Evolutionary conservation across 2,888 invertebrate species (phyloP).

Genomic region (Acanthosoma haemorrhoidale): DNA sequence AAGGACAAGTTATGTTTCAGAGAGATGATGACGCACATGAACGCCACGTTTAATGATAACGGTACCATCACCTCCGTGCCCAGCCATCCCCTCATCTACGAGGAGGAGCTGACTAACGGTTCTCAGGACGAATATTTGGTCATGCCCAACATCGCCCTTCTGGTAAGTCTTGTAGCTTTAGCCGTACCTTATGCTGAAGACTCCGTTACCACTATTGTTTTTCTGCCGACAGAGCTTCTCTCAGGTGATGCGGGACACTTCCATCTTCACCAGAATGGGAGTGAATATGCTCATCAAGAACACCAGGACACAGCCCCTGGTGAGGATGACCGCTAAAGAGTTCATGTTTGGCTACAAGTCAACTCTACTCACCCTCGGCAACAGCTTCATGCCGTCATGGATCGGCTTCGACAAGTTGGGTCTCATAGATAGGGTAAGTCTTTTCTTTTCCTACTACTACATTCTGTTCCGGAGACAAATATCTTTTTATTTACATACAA

Average conservation of each 20-base stretch:
- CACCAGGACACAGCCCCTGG: conserved; percentile 64
- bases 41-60: conserved; percentile 68
- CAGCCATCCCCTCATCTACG: conserved; percentile 67
- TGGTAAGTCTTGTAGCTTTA: conserved; percentile 61
- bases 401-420: conserved; percentile 83
- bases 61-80: conserved; percentile 66
- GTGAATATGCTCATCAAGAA: conserved; percentile 65
- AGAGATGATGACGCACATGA: conserved; percentile 63
- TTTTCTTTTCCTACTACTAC: too few relatives aligned
- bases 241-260: conserved; percentile 63
- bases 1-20: conserved; percentile 49
- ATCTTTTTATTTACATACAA: too few relatives aligned
- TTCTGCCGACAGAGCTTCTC: conserved; percentile 65
- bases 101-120: conserved; percentile 70
- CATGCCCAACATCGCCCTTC: conserved; percentile 74
- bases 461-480: too few relatives aligned
- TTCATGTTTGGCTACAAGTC: conserved; percentile 86
- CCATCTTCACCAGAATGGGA: conserved; percentile 60
- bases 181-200: neutral
- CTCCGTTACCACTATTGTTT: neutral
- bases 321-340: conserved; percentile 74
- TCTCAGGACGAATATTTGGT: conserved; percentile 67
- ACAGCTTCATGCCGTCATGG: conserved; percentile 76
- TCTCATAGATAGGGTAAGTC: conserved; percentile 75
- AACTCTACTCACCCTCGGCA: conserved; percentile 74